A percentile compares a stretch with the other conserved stretches of the same genome.
These are phyloP conservation scores for Danionella dracula DNA, from an alignment of 2,797 vertebrate genomes.

Conservation along the genomic window DNA sequence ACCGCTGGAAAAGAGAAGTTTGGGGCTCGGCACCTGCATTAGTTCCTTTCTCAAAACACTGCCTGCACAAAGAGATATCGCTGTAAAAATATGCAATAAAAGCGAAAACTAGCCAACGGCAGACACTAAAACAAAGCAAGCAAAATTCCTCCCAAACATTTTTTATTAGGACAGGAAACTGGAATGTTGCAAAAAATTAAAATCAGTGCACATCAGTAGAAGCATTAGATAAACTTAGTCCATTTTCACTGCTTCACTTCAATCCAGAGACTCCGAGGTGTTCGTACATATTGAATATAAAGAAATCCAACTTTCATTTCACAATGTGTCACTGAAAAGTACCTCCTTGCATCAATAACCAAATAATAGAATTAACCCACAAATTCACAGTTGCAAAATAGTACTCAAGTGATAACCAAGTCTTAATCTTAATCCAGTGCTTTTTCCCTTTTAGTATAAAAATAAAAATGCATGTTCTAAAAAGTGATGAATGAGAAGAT, in stretches of 20 bases:
- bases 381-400: neutral
- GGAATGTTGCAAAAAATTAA: constrained; percentile 13
- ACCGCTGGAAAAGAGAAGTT: neutral
- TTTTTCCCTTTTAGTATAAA: constrained; percentile 46
- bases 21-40: neutral
- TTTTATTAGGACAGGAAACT: constrained; percentile 25
- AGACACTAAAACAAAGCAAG: too few relatives aligned
- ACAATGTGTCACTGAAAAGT: too few relatives aligned
- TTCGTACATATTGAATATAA: neutral
- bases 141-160: too few relatives aligned
- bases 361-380: too few relatives aligned
- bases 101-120: too few relatives aligned
- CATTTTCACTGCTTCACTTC: neutral
- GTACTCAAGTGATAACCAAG: neutral
- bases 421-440: constrained; percentile 25
- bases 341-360: too few relatives aligned
- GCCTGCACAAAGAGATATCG: too few relatives aligned
- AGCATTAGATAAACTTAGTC: neutral
- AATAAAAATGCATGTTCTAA: constrained; percentile 58
- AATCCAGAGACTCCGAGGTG: neutral
- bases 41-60: neutral
- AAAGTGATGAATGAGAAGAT: constrained; percentile 48
- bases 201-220: constrained; percentile 10
- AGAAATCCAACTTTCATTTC: neutral
- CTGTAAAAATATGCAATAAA: too few relatives aligned